phyloP scores from a whole-genome alignment of 2,888 invertebrate species.

The Strigamia maritima region DNA sequence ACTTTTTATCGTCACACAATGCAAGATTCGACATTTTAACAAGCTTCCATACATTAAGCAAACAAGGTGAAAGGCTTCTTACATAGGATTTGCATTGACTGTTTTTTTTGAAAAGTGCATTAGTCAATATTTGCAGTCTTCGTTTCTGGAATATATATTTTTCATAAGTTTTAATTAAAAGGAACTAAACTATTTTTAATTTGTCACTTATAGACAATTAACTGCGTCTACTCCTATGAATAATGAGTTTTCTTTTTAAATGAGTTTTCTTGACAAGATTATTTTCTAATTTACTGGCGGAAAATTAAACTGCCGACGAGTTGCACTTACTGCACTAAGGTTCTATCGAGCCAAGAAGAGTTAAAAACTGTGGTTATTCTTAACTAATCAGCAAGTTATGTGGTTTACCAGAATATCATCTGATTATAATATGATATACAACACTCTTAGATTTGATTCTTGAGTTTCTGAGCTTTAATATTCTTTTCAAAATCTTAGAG shows the following conservation, averaged over 20 bases:
- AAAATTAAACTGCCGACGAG: conserved; percentile 30
- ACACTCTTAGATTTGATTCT: background rate
- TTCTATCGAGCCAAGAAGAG: conserved; percentile 8
- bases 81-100: background rate
- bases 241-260: conserved; percentile 34
- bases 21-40: conserved; percentile 2
- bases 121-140: background rate
- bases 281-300: conserved; percentile 30
- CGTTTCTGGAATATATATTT: conserved; percentile 3
- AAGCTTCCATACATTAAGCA: background rate
- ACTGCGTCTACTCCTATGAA: conserved; percentile 26
- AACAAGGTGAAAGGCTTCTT: background rate
- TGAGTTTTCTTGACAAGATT: conserved; percentile 30
- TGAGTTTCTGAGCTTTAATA: too few species aligned
- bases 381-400: background rate
- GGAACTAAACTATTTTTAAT: conserved; percentile 31
- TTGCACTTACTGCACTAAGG: background rate
- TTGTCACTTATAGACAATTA: conserved; percentile 34
- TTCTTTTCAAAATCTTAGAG: too few species aligned
- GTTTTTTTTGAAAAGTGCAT: background rate
- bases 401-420: background rate
- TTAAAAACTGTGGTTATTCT: conserved; percentile 19
- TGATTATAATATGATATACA: background rate
- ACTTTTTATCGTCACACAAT: conserved; percentile 12
- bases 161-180: conserved; percentile 30